These are phyloP conservation scores for Neelides sp. DNA, from an alignment of 1,140 invertebrate species.

Conservation along the genomic window DNA sequence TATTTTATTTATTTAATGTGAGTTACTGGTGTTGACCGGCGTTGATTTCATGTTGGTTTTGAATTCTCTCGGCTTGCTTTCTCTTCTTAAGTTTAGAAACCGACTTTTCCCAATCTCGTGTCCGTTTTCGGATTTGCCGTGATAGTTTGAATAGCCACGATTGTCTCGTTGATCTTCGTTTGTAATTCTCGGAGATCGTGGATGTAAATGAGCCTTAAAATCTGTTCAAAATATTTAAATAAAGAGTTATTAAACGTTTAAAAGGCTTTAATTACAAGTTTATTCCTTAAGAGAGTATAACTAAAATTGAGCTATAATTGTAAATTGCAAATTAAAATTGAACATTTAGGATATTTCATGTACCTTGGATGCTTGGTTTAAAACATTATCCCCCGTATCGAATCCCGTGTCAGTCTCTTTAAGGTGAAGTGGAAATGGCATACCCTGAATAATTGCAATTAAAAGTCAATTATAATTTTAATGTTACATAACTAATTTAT, in stretches of 20 bases:
- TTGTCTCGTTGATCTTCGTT: conserved; percentile 84
- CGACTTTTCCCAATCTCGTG: conserved; percentile 84
- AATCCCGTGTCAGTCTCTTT: conserved; percentile 55
- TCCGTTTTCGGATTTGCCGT: conserved; percentile 97
- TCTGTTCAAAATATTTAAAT: conserved; percentile 34
- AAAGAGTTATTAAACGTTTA: too few relatives aligned
- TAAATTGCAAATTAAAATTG: too few relatives aligned
- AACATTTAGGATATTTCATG: too few relatives aligned
- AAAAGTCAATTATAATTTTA: background rate
- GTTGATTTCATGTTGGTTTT: too few relatives aligned
- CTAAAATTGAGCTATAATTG: too few relatives aligned
- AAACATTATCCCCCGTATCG: conserved; percentile 51
- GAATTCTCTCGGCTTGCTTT: too few relatives aligned
- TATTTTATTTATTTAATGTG: too few relatives aligned
- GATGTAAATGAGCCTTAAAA: conserved; percentile 77
- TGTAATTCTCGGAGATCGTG: conserved; percentile 81
- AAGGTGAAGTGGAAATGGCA: conserved; percentile 51
- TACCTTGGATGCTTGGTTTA: conserved; percentile 60
- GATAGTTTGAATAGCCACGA: conserved; percentile 78
- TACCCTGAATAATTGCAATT: conserved; percentile 41
- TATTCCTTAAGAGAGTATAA: background rate
- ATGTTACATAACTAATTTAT: too few relatives aligned
- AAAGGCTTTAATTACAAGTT: too few relatives aligned
- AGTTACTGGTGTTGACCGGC: too few relatives aligned
- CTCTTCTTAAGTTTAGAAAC: conserved; percentile 47